Base-by-base conservation (phyloP, 2,888 invertebrate genomes). In the Drosophila borborema region DNA sequence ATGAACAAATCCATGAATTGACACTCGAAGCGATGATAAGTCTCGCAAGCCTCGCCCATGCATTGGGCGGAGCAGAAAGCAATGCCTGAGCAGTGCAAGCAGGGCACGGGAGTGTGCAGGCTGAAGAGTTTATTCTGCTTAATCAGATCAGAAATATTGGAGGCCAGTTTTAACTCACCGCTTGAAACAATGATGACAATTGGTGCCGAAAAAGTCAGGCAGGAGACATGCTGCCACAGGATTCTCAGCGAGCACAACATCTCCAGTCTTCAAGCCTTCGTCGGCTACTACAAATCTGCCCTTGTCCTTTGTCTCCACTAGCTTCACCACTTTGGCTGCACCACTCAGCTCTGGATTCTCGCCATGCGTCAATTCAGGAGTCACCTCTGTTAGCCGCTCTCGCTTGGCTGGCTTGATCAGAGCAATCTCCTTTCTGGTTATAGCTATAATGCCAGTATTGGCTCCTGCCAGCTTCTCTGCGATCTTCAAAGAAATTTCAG, bases 171-270 rank as follows among this genome's bases (percentile, higher is more conserved):
- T 6, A 48, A 65, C 75, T 69, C 81, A 96, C 97, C 96, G 95
- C 86, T 94, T 94, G 81, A 97, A 97, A 90, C 97, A 97, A 91
- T 97, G 95, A 74, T 96, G 95, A 88, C 97, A 97, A 91, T 97
- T 96, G 2, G 96, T 95, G 3, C 97, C 97, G 90, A 95, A 96
- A 91, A 94, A 95, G 79, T 96, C 96, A 0, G 96, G 95, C 16
- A 96, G 92, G 1, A 97, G 94, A 82, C 96, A 96, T 0, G 97
- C 95, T 0, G 96, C 96, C 80, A 95, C 95, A 0, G 97, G 96
- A 40, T 94, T 93, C 91, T 97, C 97, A 2, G 95, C 94, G 0
- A 96, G 94, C 16, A 98, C 92, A 0, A 95, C 94, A 89, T 97
- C 96, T 0, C 97, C 97, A 0, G 96, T 95, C 74, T 94, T 93